These are phyloP conservation scores for Rhopalosiphum padi DNA, from an alignment of 1,140 invertebrate species.

Conservation along the genomic window DNA sequence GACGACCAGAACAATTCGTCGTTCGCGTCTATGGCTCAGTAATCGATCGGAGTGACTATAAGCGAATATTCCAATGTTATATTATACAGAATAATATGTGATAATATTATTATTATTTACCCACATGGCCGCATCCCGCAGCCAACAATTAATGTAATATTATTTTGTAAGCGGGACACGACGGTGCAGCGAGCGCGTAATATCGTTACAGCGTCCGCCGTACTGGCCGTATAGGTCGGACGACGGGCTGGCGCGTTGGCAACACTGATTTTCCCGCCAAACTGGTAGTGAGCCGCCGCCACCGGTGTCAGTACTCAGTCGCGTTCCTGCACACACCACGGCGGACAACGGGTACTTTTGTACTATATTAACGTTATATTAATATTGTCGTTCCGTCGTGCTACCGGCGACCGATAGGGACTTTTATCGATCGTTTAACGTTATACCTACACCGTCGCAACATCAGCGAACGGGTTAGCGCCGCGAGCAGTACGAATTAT, in stretches of 20 bases:
- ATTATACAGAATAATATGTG: too few species aligned
- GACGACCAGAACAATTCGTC: not conserved
- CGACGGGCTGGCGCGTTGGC: not conserved
- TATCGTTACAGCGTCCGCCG: not conserved
- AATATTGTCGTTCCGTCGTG: not conserved
- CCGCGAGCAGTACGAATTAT: too few species aligned
- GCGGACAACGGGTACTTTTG: not conserved
- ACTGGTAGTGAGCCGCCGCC: constrained; percentile 25
- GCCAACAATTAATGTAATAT: not conserved
- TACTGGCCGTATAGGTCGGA: not conserved
- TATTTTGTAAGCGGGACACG: not conserved
- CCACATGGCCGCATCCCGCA: not conserved
- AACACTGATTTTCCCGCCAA: constrained; percentile 53
- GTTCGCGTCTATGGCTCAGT: not conserved
- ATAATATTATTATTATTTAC: not conserved
- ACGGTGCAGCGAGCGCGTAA: not conserved
- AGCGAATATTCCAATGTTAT: not conserved
- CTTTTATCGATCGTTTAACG: not conserved
- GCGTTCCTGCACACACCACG: not conserved
- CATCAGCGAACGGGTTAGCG: not conserved
- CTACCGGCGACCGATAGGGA: not conserved
- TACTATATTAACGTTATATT: not conserved
- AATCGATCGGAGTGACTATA: not conserved
- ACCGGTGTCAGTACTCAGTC: not conserved
- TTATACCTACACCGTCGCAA: too few species aligned